Evolutionary conservation across 2,797 vertebrate genomes (phyloP), one percentile per base, ranked within the genome.

Genomic region (Sitta carolinensis): DNA sequence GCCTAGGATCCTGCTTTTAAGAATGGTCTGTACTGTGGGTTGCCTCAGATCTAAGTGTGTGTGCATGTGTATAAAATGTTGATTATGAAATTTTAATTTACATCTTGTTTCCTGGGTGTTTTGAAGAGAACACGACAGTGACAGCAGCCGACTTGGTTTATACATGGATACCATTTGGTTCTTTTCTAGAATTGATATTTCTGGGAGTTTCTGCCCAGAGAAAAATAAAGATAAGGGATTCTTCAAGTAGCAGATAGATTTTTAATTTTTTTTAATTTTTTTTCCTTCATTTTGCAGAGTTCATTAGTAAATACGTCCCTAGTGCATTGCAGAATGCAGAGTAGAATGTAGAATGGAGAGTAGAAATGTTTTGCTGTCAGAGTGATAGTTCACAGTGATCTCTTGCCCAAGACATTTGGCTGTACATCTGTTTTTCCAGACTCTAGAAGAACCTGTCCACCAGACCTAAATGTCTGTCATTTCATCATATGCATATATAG

Each of bases 391-490:
- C 22, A 59, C 14, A 40, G 36, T 79, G 30, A 34, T 79, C 42
- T 93, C 73, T 91, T 89, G 12, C 84, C 80, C 45, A 75, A 77
- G 62, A 84, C 51, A 78, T 90, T 95, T 94, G 81, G n/a, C 75
- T 87, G 57, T 87, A 80, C 61, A 47, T 90, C 81, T 89, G 40
- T 86, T 87, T 93, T 87, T 84, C 63, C 42, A 74, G 38, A 47
- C 50, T 55, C 15, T 58, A 70, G 74, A 90, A 90, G 40, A 74
- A 70, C 50, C 58, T 94, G 50, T 83, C 78, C 11, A 32, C n/a
- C 50, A 89, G 61, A 59, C 40, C 63, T 50, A 21, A 72, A 47
- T 58, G 47, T 90, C 62, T 66, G 42, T 38, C 62, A 38, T 38
- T 87, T 82, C 62, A 51, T 84, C 38, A 20, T 19, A 8, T 19